phyloP scores from a whole-genome alignment of 1,140 invertebrate genomes.

The Planococcus citri region DNA sequence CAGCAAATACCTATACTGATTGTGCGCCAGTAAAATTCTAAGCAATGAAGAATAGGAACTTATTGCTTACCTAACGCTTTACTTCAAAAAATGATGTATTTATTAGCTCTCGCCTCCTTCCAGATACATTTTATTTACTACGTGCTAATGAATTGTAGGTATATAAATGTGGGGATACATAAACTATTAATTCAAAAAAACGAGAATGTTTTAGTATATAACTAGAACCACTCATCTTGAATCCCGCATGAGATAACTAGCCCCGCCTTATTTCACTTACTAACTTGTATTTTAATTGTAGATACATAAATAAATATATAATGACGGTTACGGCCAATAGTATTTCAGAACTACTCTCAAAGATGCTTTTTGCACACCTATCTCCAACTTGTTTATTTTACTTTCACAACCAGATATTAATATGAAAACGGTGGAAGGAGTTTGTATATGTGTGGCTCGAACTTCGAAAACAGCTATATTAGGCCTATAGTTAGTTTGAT shows the following conservation, averaged over 20 bases:
- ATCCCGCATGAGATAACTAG: background rate
- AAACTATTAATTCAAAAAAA: background rate
- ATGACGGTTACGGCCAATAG: background rate
- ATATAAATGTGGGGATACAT: too few relatives aligned
- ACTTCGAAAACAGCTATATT: too few relatives aligned
- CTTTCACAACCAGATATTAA: background rate
- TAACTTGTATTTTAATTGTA: slow-evolving; percentile 8
- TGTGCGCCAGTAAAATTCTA: too few relatives aligned
- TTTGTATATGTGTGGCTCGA: background rate
- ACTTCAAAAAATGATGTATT: too few relatives aligned
- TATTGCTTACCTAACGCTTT: too few relatives aligned
- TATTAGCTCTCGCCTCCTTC: too few relatives aligned
- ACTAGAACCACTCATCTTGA: background rate
- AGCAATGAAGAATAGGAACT: too few relatives aligned
- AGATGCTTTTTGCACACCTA: background rate
- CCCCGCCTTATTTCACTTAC: background rate
- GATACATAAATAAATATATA: slow-evolving; percentile 1
- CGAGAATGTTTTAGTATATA: background rate
- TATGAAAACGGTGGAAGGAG: background rate
- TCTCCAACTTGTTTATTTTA: background rate
- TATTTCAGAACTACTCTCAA: background rate
- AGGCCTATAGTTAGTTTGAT: too few relatives aligned
- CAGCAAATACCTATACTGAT: too few relatives aligned
- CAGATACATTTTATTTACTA: too few relatives aligned
- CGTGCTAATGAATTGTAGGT: too few relatives aligned